Evolutionary conservation across 2,113 vertebrate genomes (phyloP).

Genomic region (Hippocampus mohnikei): DNA sequence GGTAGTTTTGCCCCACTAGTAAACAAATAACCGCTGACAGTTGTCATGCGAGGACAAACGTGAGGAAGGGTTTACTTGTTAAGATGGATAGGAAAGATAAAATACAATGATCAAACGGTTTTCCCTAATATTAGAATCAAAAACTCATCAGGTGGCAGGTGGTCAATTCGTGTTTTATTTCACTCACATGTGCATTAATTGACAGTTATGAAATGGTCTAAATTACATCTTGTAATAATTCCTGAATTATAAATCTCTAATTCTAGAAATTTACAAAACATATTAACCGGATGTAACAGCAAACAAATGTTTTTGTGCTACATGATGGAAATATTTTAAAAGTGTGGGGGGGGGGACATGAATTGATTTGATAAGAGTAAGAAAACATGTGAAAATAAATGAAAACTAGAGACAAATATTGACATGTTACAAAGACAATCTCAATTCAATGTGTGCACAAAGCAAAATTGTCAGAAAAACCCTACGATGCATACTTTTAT

Average conservation of each 20-base stretch:
- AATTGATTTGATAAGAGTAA: background rate
- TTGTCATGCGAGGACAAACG: background rate
- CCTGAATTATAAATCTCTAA: background rate
- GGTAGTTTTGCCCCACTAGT: too few species aligned
- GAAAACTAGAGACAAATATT: constrained; percentile 27
- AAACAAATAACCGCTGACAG: too few species aligned
- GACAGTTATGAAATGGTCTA: background rate
- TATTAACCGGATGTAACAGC: background rate
- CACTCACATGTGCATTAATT: background rate
- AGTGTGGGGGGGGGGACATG: background rate
- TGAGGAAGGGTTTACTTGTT: too few species aligned
- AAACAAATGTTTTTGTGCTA: background rate
- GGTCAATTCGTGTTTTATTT: background rate
- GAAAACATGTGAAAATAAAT: constrained; percentile 49
- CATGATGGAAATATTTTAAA: background rate
- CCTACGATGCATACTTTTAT: constrained; percentile 53
- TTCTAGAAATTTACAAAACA: background rate
- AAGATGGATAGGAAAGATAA: too few species aligned
- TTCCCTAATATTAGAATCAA: background rate
- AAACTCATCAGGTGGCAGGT: too few species aligned
- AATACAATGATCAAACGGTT: background rate
- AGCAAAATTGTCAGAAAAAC: constrained; percentile 28
- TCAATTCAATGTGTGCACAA: constrained; percentile 28
- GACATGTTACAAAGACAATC: constrained; percentile 52
- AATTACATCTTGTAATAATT: background rate